A percentile compares a stretch with the other conserved stretches of the same genome.
Conservation (phyloP, 2,888 invertebrate species). For the Campoplex nolae region DNA sequence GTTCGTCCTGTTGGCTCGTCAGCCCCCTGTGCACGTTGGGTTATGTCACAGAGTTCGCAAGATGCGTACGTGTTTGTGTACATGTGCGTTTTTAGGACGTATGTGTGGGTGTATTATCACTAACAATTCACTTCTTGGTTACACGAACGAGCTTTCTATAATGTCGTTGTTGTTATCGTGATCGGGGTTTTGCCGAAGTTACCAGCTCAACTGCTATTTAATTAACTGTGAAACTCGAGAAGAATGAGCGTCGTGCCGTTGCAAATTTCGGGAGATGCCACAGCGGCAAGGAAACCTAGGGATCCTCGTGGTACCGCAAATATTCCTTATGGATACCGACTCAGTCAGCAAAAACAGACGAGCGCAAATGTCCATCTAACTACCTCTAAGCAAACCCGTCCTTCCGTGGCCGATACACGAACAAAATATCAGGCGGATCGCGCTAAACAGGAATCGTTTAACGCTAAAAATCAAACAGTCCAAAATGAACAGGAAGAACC, state of each 20-base stretch:
- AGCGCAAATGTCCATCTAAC: constrained; percentile 45
- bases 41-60: constrained; percentile 53
- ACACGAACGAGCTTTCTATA: constrained; percentile 61
- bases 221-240: constrained; percentile 25
- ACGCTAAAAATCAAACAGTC: not conserved
- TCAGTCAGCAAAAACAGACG: constrained; percentile 68
- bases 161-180: constrained; percentile 59
- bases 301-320: constrained; percentile 75
- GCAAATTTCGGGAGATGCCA: constrained; percentile 65
- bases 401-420: not conserved
- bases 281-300: constrained; percentile 65
- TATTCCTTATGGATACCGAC: constrained; percentile 74
- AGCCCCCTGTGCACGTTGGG: constrained; percentile 48
- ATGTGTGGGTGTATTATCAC: constrained; percentile 27
- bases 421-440: constrained; percentile 8
- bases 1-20: constrained; percentile 62
- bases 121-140: constrained; percentile 47
- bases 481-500: not conserved
- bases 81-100: not conserved
- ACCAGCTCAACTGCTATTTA: constrained; percentile 22
- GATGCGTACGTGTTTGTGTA: constrained; percentile 34
- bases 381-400: constrained; percentile 20
- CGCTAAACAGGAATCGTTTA: not conserved
- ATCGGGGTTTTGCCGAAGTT: constrained; percentile 55
- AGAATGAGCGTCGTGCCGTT: constrained; percentile 69